phyloP scores from a whole-genome alignment of 1,140 invertebrate genomes.

The Ceratoteleas bidentatus region DNA sequence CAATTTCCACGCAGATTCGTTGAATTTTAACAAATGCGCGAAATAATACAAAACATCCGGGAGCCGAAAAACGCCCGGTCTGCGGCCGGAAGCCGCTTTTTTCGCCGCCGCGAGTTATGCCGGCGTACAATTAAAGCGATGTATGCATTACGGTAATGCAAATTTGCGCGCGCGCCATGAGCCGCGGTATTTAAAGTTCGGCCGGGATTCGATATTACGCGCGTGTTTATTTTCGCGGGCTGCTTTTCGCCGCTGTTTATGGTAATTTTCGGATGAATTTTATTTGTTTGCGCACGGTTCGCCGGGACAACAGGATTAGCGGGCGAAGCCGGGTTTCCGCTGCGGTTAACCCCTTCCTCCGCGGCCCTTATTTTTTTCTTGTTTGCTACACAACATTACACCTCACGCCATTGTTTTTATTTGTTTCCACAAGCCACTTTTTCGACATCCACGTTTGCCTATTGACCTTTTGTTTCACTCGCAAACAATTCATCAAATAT shows the following conservation, averaged over 20 bases:
- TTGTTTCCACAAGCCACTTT: too few relatives aligned
- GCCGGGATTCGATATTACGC: slow-evolving; percentile 13
- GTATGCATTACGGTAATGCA: slow-evolving; percentile 23
- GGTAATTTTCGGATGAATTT: slow-evolving; percentile 33
- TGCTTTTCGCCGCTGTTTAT: slow-evolving; percentile 29
- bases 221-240: slow-evolving; percentile 18
- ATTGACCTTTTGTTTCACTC: too few relatives aligned
- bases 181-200: slow-evolving; percentile 31
- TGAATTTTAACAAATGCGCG: too few relatives aligned
- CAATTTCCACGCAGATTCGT: too few relatives aligned
- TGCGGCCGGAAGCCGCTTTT: not conserved
- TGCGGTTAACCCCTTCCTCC: not conserved
- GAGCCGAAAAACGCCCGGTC: not conserved
- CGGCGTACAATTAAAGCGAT: slow-evolving; percentile 16
- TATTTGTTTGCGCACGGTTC: not conserved
- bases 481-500: too few relatives aligned
- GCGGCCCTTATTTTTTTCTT: too few relatives aligned
- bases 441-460: too few relatives aligned
- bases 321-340: slow-evolving; percentile 9
- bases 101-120: not conserved
- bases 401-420: slow-evolving; percentile 13
- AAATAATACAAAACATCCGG: too few relatives aligned
- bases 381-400: too few relatives aligned
- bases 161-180: slow-evolving; percentile 23
- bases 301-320: slow-evolving; percentile 2